Conservation (phyloP, 2,888 invertebrate genomes). For the Parnassius orleans region DNA sequence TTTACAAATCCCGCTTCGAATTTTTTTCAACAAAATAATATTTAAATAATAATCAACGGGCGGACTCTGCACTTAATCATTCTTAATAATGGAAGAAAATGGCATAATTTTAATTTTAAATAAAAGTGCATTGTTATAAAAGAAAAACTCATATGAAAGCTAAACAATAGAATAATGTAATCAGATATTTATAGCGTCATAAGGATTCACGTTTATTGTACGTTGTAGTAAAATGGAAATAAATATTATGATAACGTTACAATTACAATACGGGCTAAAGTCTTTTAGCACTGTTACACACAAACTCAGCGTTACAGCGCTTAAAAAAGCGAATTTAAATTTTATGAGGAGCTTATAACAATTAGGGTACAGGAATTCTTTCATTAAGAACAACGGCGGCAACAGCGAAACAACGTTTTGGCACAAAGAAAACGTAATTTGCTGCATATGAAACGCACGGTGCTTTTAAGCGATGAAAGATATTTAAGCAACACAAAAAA, state of each 20-base stretch:
- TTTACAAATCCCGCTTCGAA: too few relatives aligned
- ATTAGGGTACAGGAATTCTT: constrained; percentile 26
- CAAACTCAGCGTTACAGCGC: neutral
- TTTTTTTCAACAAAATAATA: too few relatives aligned
- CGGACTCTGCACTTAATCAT: too few relatives aligned
- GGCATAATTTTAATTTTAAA: neutral
- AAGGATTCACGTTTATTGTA: neutral
- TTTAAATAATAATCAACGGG: too few relatives aligned
- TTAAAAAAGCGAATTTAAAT: constrained; percentile 22
- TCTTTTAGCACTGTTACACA: constrained; percentile 8
- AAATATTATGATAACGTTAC: constrained; percentile 2
- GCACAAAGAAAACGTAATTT: constrained; percentile 25
- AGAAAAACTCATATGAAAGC: neutral
- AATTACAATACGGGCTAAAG: constrained; percentile 11
- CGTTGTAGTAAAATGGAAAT: neutral
- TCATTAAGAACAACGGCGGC: constrained; percentile 24
- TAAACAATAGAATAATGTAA: neutral
- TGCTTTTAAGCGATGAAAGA: constrained; percentile 26
- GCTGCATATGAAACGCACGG: constrained; percentile 18
- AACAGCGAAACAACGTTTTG: constrained; percentile 17
- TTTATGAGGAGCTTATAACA: constrained; percentile 24
- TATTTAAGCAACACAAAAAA: constrained; percentile 23
- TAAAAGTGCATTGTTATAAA: neutral
- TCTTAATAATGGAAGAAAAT: neutral
- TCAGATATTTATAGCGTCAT: neutral